These are phyloP conservation scores for Drosophila kohkoa DNA, from an alignment of 1,140 invertebrate genomes.

Conservation along the genomic window DNA sequence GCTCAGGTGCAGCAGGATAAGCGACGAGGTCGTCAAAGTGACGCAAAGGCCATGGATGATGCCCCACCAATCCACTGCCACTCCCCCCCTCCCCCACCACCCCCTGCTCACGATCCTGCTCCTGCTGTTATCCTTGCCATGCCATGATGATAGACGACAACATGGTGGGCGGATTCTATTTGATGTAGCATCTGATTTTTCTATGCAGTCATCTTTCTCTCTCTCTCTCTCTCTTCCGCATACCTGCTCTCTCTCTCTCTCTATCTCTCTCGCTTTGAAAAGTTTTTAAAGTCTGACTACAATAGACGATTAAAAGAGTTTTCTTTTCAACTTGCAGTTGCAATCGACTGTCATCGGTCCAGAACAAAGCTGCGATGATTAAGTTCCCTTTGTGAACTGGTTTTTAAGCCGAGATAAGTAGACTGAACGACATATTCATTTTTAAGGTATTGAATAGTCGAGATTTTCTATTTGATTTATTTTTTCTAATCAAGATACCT, in stretches of 20 bases:
- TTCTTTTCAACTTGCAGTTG: conserved; percentile 11
- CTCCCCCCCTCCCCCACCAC: too few species aligned
- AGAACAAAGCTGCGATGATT: neutral
- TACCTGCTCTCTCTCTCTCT: neutral
- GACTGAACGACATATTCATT: too few species aligned
- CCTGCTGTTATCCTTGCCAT: neutral
- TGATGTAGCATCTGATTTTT: conserved; percentile 53
- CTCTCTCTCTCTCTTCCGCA: neutral
- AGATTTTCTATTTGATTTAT: neutral
- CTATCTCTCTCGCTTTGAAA: conserved; percentile 2
- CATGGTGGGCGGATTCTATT: conserved; percentile 22
- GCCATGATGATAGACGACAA: conserved; percentile 3
- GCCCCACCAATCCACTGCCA: neutral
- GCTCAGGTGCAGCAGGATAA: conserved; percentile 76
- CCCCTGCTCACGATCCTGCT: neutral
- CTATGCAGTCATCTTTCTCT: conserved; percentile 4
- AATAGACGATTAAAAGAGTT: conserved; percentile 47
- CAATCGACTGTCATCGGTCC: conserved; percentile 25
- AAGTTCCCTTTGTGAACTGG: neutral
- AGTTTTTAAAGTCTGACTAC: conserved; percentile 57
- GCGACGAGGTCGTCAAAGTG: conserved; percentile 69
- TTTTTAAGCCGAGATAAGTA: neutral
- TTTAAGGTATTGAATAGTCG: neutral
- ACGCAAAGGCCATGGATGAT: conserved; percentile 38
- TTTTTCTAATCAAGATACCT: too few species aligned